Evolutionary conservation across 1,140 invertebrate genomes (phyloP), one percentile per base, ranked within the genome.

Genomic region (Lamellibrachia luymesi): DNA sequence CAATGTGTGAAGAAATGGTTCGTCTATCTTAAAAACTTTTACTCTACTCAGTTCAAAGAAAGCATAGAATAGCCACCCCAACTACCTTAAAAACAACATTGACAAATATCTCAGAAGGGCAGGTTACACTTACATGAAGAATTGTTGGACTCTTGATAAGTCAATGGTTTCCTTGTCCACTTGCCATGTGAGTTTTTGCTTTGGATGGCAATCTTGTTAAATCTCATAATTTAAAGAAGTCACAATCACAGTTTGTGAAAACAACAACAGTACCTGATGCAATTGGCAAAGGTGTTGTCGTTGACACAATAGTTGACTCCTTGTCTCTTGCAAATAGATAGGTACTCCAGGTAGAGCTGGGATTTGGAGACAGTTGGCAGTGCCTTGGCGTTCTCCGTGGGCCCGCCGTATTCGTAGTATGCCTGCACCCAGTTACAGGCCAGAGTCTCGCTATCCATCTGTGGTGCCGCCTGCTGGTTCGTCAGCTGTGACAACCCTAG

Each of bases 381-480:
- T 80, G 64, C 5, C 17, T 10, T 17, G 8, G 25, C 64, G 13
- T 80, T 80, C 17, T 80, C 64, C 2, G 64, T 22, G 13, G 64
- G 64, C 64, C 64, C 64, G 25, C 64, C 64, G 25, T 80, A 80
- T 1, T 80, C 64, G 94, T 94, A 95, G 27, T 95, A 95, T 4
- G 94, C 94, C 93, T 94, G 94, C 50, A 96, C 94, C 95, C 95
- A 95, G 92, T 95, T 95, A 91, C 94, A 94, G 8, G 95, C 95
- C 10, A 94, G 95, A n/a, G 94, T 94, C 89, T 96, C 95, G 38
- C 95, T 94, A 92, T 95, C 95, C 91, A 93, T 93, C 38, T 93
- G 90, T 25, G 90, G 91, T 0, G 91, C 50, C 27, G 91, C 50
- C 27, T 50, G 89, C 38, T 52, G 27, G 13, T 13, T 49, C 13